A percentile compares a stretch with the other conserved stretches of the same genome.
Conservation (phyloP, 2,113 vertebrate genomes). For the Corythornis madagascariensis region DNA sequence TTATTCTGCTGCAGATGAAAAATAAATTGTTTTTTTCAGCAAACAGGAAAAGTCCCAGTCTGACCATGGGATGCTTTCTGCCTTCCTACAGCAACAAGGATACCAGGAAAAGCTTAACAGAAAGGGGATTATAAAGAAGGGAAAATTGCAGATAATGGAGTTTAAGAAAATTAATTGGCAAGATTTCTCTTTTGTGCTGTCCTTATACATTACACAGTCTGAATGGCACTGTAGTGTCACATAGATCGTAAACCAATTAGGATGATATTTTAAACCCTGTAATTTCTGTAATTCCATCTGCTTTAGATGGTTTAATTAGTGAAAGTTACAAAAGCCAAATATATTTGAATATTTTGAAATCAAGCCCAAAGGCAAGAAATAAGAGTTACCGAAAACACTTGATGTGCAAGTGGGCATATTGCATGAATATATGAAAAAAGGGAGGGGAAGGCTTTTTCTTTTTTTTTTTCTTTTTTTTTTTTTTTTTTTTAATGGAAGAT, state of each 20-base stretch:
- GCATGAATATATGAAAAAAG: constrained; percentile 19
- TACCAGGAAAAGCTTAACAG: background rate
- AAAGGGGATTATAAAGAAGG: constrained; percentile 4
- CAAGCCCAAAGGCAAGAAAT: constrained; percentile 75
- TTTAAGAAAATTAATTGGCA: constrained; percentile 77
- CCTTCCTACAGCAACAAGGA: background rate
- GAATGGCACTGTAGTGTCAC: constrained; percentile 78
- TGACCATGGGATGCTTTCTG: background rate
- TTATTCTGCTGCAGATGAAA: background rate
- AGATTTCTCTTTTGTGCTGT: constrained; percentile 64
- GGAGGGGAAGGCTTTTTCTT: background rate
- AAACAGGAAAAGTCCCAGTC: background rate
- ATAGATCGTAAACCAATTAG: constrained; percentile 84
- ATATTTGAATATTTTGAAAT: constrained; percentile 83
- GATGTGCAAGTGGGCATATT: constrained; percentile 63
- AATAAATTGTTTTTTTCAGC: background rate
- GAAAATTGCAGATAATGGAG: constrained; percentile 54
- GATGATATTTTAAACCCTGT: constrained; percentile 80
- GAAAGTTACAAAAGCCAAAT: constrained; percentile 83
- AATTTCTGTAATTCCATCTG: constrained; percentile 84
- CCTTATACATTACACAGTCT: constrained; percentile 70
- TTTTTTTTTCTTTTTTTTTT: background rate
- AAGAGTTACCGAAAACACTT: constrained; percentile 72
- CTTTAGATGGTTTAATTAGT: constrained; percentile 83
- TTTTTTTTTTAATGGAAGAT: background rate